phyloP scores from a whole-genome alignment of 1,140 invertebrate genomes.

The Pristionchus pacificus region DNA sequence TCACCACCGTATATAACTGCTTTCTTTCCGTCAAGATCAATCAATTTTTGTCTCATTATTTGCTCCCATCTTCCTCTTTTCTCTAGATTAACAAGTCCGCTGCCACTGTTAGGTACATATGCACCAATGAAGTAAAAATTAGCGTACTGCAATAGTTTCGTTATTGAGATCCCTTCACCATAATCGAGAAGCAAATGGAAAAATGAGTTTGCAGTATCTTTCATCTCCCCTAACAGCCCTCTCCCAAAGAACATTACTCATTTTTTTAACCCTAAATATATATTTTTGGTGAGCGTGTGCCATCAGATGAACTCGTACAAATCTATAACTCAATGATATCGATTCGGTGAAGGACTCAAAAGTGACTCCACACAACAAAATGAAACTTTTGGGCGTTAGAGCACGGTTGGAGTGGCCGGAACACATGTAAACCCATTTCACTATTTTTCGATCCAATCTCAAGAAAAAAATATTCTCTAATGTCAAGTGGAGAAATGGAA shows the following conservation, averaged over 20 bases:
- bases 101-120: constrained; percentile 74
- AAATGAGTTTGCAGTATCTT: not conserved
- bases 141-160: constrained; percentile 60
- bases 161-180: too few species aligned
- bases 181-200: too few species aligned
- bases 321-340: too few species aligned
- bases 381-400: too few species aligned
- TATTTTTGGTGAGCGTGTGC: not conserved
- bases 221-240: not conserved
- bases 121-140: constrained; percentile 79
- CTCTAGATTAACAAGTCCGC: constrained; percentile 76
- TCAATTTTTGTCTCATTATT: constrained; percentile 72
- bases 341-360: too few species aligned
- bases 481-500: constrained; percentile 76
- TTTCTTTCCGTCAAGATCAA: constrained; percentile 79
- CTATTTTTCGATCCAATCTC: too few species aligned
- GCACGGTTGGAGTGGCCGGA: too few species aligned
- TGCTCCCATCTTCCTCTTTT: constrained; percentile 87
- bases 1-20: constrained; percentile 91
- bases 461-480: not conserved
- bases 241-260: not conserved
- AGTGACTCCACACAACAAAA: too few species aligned
- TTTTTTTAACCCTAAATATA: not conserved
- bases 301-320: too few species aligned
- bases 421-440: too few species aligned